These are phyloP conservation scores for Atherinomorus stipes DNA, from an alignment of 2,113 vertebrate species.

Conservation along the genomic window DNA sequence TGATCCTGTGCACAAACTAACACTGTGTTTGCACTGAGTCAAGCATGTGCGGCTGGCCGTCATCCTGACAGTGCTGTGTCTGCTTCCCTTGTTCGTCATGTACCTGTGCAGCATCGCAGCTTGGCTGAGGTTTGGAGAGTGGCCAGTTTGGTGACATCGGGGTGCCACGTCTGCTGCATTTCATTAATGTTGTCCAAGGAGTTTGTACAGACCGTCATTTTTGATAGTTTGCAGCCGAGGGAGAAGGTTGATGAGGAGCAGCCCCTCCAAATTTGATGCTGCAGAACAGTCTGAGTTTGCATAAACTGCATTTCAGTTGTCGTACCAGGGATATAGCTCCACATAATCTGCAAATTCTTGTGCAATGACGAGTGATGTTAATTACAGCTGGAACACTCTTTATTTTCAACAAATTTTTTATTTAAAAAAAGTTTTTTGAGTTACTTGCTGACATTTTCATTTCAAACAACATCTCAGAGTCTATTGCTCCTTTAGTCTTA, in stretches of 20 bases:
- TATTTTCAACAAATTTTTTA: not conserved
- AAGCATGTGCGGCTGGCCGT: conserved; percentile 43
- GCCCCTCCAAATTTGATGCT: conserved; percentile 18
- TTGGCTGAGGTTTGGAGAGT: conserved; percentile 33
- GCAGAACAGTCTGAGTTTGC: conserved; percentile 7
- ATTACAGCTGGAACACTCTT: not conserved
- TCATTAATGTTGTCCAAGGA: conserved; percentile 31
- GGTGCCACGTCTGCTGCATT: conserved; percentile 47
- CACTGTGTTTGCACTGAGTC: conserved; percentile 35
- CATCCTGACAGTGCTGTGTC: conserved; percentile 41
- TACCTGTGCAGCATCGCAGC: conserved; percentile 22
- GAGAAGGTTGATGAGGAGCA: conserved; percentile 9
- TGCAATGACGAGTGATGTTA: not conserved
- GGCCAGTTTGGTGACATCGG: conserved; percentile 45
- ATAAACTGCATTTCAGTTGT: conserved; percentile 36
- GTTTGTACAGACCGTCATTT: conserved; percentile 43
- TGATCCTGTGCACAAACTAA: not conserved
- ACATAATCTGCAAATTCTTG: not conserved
- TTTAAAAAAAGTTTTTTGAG: not conserved
- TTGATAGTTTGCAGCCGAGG: conserved; percentile 24
- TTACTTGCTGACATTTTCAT: conserved; percentile 15
- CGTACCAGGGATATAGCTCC: not conserved
- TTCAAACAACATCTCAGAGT: not conserved
- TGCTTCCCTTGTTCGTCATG: conserved; percentile 48
- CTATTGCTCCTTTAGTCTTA: not conserved